Percentiles rank a stretch among this genome's conserved stretches.
Conservation (phyloP, 2,888 invertebrate genomes). For the Polietes domitor region DNA sequence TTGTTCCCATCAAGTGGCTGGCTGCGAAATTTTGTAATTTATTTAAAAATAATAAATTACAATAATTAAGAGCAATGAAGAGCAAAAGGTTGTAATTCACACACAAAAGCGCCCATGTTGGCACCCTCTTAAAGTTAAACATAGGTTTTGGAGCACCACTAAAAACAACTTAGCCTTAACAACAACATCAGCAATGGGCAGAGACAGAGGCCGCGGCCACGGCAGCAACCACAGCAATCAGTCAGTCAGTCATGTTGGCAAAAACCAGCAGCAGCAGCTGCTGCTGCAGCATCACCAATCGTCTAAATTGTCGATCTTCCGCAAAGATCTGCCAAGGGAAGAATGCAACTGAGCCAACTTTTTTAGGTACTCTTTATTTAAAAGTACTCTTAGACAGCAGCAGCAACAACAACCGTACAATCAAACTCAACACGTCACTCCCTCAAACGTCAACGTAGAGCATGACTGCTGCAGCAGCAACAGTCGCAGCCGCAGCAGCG, state of each 20-base stretch:
- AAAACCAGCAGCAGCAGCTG: no score
- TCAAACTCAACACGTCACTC: constrained; percentile 69
- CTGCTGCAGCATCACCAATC: constrained; percentile 5
- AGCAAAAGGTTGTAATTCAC: constrained; percentile 75
- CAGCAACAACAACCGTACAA: constrained; percentile 38
- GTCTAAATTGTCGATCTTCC: constrained; percentile 48
- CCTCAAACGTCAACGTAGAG: constrained; percentile 68
- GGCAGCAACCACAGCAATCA: constrained; percentile 36
- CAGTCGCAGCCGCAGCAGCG: background rate
- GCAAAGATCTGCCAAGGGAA: constrained; percentile 36
- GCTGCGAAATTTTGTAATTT: constrained; percentile 50
- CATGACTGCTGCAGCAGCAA: background rate
- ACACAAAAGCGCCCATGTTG: constrained; percentile 75
- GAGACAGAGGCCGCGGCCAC: constrained; percentile 9
- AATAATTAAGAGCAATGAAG: constrained; percentile 80
- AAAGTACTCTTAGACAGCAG: constrained; percentile 50
- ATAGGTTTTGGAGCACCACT: constrained; percentile 72
- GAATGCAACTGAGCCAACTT: constrained; percentile 17
- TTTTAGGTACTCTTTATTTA: constrained; percentile 11
- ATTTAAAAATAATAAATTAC: constrained; percentile 79
- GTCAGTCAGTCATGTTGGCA: no score
- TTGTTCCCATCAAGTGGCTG: constrained; percentile 32
- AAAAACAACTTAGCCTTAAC: constrained; percentile 55
- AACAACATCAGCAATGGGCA: constrained; percentile 67
- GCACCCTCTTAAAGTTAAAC: constrained; percentile 79